Evolutionary conservation across 1,140 invertebrate species (phyloP).

Genomic region (Pteromalus puparum): DNA sequence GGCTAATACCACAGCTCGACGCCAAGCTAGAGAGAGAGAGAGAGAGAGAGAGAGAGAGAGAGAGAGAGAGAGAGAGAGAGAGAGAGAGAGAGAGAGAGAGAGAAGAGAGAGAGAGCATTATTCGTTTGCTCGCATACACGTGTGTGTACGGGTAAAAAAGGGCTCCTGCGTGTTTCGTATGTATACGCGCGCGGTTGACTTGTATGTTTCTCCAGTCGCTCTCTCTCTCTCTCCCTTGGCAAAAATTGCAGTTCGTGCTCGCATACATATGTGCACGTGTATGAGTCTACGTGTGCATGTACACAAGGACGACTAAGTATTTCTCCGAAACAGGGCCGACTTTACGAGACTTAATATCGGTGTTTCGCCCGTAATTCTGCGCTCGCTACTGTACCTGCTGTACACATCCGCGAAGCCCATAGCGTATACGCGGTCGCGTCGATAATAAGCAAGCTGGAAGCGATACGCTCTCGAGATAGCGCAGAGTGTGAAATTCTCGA

Average conservation of each 20-base stretch:
- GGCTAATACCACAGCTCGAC: background rate
- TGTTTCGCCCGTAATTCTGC: constrained; percentile 68
- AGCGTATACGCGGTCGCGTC: constrained; percentile 58
- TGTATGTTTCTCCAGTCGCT: constrained; percentile 27
- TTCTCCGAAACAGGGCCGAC: constrained; percentile 66
- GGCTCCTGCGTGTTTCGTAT: constrained; percentile 31
- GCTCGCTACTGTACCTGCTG: background rate
- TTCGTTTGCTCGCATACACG: constrained; percentile 1
- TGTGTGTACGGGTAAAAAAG: background rate
- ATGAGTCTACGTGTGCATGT: constrained; percentile 44
- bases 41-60: too few species aligned
- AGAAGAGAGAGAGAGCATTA: constrained; percentile 2
- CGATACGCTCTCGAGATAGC: constrained; percentile 59
- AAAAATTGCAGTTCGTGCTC: constrained; percentile 69
- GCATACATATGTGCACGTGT: constrained; percentile 40
- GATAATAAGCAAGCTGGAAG: constrained; percentile 65
- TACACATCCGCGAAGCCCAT: background rate
- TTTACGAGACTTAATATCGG: constrained; percentile 72
- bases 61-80: too few species aligned
- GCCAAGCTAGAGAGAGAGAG: background rate
- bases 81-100: too few species aligned
- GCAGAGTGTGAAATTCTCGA: constrained; percentile 61
- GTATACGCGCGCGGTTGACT: constrained; percentile 34
- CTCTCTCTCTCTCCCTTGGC: constrained; percentile 38
- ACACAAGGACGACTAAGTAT: constrained; percentile 62